Conservation (phyloP, 2,113 vertebrate genomes). For the Fukomys damarensis region DNA sequence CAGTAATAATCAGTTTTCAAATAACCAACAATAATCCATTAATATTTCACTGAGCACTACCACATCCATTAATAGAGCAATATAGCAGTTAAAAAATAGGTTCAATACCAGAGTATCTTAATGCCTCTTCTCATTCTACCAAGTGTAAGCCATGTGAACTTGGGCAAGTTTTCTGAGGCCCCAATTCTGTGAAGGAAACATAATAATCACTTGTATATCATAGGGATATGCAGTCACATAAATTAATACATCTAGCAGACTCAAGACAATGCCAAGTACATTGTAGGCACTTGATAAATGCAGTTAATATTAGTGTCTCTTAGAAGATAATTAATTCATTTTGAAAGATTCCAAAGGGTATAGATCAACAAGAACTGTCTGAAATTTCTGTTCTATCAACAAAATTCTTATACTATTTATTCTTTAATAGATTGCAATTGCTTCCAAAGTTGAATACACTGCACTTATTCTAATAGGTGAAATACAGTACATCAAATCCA, state of each 20-base stretch:
- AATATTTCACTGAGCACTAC: background rate
- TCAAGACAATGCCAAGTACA: background rate
- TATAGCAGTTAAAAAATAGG: background rate
- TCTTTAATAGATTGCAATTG: background rate
- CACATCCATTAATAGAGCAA: background rate
- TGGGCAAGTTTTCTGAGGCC: background rate
- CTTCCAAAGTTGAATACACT: background rate
- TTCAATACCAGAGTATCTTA: background rate
- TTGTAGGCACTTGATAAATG: background rate
- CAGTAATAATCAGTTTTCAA: constrained; percentile 9
- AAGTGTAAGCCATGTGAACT: background rate
- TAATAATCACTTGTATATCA: background rate
- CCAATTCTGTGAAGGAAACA: background rate
- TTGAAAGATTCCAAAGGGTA: background rate
- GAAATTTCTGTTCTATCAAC: background rate
- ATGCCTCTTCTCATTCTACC: background rate
- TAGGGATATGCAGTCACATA: background rate
- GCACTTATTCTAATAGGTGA: background rate
- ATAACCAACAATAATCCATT: background rate
- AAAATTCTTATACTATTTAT: background rate
- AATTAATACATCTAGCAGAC: background rate
- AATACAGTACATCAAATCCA: background rate
- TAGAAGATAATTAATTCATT: background rate
- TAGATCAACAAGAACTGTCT: background rate
- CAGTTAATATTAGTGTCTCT: background rate